Evolutionary conservation across 2,888 invertebrate genomes (phyloP), one percentile per base, ranked within the genome.

Genomic region (Tholera decimalis): DNA sequence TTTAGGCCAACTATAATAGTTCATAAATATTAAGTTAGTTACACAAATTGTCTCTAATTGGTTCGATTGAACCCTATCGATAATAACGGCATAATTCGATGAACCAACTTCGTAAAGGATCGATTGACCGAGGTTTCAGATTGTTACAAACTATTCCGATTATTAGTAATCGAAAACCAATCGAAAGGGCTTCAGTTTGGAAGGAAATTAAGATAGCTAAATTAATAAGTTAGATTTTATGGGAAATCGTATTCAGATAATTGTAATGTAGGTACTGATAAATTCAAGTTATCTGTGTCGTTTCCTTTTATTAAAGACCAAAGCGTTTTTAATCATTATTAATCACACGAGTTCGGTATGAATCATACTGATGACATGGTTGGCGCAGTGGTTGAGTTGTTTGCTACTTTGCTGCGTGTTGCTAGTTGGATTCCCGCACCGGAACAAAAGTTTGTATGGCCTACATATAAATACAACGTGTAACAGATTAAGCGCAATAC

Each of bases 141-240:
- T 79, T 85, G 86, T 88, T 87, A 63, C 63, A 64, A 88, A 88
- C 88, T 87, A 86, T 87, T 85, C 77, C 77, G 82, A 84, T 87
- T 84, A 84, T 81, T 77, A 77, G 75, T 83, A 82, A 85, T 85
- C 79, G 82, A 80, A 80, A 80, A 82, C 79, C 77, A 75, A 82
- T 84, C 74, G 61, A 78, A 69, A 77, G 73, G 77, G 78, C 51
- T 76, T 49, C 56, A 64, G 73, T 56, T 56, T 51, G 61, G 69
- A 65, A 73, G 64, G 59, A 55, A 75, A 71, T 76, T 76, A 73
- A 51, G 60, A 57, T n/a, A n/a, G n/a, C n/a, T 30, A 61, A 76
- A 80, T 76, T 43, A 67, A 77, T 76, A 69, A 68, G 75, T 59
- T 50, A 55, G 54, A 68, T 62, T 72, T 77, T 49, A 71, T 71